Conservation (phyloP, 1,140 invertebrate genomes). For the Coenobita brevimanus region DNA sequence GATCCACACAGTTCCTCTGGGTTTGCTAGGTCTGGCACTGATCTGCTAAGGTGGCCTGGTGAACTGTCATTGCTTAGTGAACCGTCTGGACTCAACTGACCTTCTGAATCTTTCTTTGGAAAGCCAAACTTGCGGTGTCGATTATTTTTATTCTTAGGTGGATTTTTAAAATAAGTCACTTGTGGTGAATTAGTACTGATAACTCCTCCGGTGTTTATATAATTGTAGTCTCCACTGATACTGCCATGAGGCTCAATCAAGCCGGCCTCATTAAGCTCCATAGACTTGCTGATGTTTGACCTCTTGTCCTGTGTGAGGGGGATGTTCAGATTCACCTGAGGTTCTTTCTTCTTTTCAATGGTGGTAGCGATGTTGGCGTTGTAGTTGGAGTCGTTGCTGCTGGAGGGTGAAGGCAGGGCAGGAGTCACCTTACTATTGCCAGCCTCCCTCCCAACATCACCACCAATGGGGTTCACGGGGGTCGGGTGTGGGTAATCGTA, state of each 20-base stretch:
- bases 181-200: background rate
- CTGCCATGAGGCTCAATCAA: background rate
- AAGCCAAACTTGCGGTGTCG: conserved; percentile 29
- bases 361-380: background rate
- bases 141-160: background rate
- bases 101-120: background rate
- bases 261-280: background rate
- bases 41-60: conserved; percentile 4
- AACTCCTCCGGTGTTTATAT: background rate
- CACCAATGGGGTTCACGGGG: conserved; percentile 38
- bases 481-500: conserved; percentile 53
- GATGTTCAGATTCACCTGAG: conserved; percentile 49
- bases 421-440: background rate
- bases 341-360: background rate
- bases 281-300: conserved; percentile 30
- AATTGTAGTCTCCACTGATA: conserved; percentile 33
- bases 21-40: conserved; percentile 29
- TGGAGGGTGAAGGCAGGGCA: conserved; percentile 16
- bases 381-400: conserved; percentile 43
- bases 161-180: conserved; percentile 31
- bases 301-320: conserved; percentile 38
- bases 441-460: background rate
- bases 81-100: background rate
- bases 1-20: background rate
- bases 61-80: background rate